These are phyloP conservation scores for Pteria penguin DNA, from an alignment of 2,888 invertebrate genomes.

Conservation along the genomic window DNA sequence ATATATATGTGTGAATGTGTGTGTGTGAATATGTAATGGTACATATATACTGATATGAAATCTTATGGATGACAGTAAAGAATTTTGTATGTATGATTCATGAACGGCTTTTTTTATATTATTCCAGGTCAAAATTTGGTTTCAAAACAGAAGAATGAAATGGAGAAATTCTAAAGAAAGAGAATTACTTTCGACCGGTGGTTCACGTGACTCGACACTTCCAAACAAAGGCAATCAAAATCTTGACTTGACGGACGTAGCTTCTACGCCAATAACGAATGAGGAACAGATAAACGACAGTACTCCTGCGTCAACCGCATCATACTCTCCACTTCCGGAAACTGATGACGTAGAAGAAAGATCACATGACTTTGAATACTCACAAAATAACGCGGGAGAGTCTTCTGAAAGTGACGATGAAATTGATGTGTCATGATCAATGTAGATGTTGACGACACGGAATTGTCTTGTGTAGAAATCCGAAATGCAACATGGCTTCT, in stretches of 20 bases:
- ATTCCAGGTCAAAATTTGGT: conserved; percentile 91
- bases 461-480: neutral
- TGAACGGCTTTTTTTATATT: neutral
- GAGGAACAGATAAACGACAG: conserved; percentile 8
- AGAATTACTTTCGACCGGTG: conserved; percentile 94
- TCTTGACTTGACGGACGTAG: conserved; percentile 91
- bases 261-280: conserved; percentile 52
- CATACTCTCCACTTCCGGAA: neutral
- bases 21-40: no score
- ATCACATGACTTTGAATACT: conserved; percentile 11
- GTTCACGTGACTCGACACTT: conserved; percentile 95
- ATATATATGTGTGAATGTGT: no score
- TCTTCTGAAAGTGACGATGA: conserved; percentile 71
- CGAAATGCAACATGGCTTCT: neutral
- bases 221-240: conserved; percentile 96
- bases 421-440: conserved; percentile 68
- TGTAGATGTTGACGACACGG: no score
- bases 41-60: no score
- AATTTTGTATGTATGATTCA: neutral
- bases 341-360: conserved; percentile 12
- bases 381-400: neutral
- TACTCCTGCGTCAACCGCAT: neutral
- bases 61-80: no score
- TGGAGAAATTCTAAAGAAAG: conserved; percentile 99
- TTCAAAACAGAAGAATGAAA: conserved; percentile 99